phyloP scores from a whole-genome alignment of 2,888 invertebrate genomes.

The Pristionchus fissidentatus region DNA sequence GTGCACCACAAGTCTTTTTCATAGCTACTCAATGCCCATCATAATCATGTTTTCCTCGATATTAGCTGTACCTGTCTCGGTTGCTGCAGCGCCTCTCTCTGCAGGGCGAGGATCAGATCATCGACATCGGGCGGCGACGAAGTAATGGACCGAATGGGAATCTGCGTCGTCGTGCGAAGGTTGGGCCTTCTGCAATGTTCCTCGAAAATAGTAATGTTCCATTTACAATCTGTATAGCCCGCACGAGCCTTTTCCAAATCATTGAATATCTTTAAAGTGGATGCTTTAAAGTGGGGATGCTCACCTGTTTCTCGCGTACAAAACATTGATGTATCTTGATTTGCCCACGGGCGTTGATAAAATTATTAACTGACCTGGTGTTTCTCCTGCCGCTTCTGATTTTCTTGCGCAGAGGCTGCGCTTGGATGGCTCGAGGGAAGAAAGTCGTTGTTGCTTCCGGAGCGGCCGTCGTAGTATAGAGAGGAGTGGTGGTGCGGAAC shows the following conservation, averaged over 20 bases:
- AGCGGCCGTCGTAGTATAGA: not conserved
- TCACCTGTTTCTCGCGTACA: too few relatives aligned
- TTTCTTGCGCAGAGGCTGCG: slow-evolving; percentile 6
- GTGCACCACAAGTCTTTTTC: too few relatives aligned
- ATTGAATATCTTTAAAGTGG: too few relatives aligned
- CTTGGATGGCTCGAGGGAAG: not conserved
- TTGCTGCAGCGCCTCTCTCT: not conserved
- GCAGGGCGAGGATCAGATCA: slow-evolving; percentile 14
- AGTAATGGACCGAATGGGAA: not conserved
- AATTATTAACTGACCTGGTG: slow-evolving; percentile 5
- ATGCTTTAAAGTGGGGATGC: too few relatives aligned
- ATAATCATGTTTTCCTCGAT: too few relatives aligned
- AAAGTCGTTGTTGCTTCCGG: not conserved
- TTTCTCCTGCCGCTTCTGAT: not conserved
- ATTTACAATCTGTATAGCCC: too few relatives aligned
- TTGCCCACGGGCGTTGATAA: too few relatives aligned
- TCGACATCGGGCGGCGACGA: not conserved
- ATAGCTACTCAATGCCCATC: too few relatives aligned
- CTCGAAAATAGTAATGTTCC: not conserved
- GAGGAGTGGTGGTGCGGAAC: not conserved
- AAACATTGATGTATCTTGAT: too few relatives aligned
- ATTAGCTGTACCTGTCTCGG: not conserved
- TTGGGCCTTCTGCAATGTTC: not conserved
- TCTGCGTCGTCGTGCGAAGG: slow-evolving; percentile 26
- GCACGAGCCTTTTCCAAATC: too few relatives aligned